Evolutionary conservation across 2,797 vertebrate genomes (phyloP), one percentile per base, ranked within the genome.

Genomic region (Eremophila alpestris): DNA sequence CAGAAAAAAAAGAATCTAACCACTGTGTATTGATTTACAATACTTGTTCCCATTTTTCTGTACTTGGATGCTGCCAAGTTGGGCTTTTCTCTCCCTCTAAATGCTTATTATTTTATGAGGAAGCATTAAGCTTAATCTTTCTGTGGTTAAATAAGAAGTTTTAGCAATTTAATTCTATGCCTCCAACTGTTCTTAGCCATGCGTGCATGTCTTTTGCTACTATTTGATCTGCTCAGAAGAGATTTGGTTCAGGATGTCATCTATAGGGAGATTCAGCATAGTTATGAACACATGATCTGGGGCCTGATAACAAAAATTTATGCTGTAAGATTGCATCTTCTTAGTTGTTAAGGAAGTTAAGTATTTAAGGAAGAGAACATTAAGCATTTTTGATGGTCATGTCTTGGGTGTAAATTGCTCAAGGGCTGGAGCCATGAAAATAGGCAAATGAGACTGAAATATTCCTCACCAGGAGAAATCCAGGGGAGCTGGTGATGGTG

Each of bases 141-240:
- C 75, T 91, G 76, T 49, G 82, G 74, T 94, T 93, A 91, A 81
- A 81, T 43, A 26, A 91, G 36, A 59, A 55, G 59, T 63, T 84
- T 90, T 91, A 84, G 45, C 74, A 89, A 60, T 79, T 90, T 67
- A 29, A 48, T 92, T 88, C 62, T 16, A 29, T 7, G 18, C 11
- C 83, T 92, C 86, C 58, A 75, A 52, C 55, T 52, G 38, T 87
- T 92, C 45, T 81, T 79, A 81, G 8, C 20, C 49, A 27, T 56
- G 65, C 13, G 2, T 27, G 40, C 17, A 17, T 58, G 26, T 45
- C 20, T 86, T 30, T 68, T 58, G 79, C 79, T 94, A 91, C 91
- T 89, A 83, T 88, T 88, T 67, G 19, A 56, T 79, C 38, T 43
- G 27, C n/a, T 62, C 56, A 36, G 38, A 71, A 60, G 41, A 89